Evolutionary conservation across 2,797 vertebrate species (phyloP).

Genomic region (Pteropus rufus): DNA sequence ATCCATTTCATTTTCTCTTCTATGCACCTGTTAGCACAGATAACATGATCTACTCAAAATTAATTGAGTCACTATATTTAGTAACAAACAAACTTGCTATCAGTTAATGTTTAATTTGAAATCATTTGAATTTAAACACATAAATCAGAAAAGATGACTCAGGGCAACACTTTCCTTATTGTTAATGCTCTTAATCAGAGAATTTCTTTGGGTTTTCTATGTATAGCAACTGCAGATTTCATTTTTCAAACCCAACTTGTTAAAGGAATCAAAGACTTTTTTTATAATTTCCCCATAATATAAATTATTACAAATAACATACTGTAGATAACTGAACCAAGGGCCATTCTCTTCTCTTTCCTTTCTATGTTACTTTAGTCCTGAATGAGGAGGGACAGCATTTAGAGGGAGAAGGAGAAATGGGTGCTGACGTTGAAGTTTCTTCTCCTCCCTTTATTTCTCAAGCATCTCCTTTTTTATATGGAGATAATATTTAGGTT

Average conservation of each 20-base stretch:
- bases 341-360: neutral
- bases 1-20: slow-evolving; percentile 20
- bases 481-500: neutral
- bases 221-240: slow-evolving; percentile 57
- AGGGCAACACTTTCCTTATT: neutral
- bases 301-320: slow-evolving; percentile 48
- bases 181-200: slow-evolving; percentile 58
- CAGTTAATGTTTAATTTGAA: slow-evolving; percentile 65
- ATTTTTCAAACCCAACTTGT: slow-evolving; percentile 49
- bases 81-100: slow-evolving; percentile 62
- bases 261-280: slow-evolving; percentile 42
- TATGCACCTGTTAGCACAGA: slow-evolving; percentile 58
- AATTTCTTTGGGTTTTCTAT: slow-evolving; percentile 61
- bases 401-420: neutral
- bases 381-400: neutral
- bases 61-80: slow-evolving; percentile 51
- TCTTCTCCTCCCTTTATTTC: neutral
- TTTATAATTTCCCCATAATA: neutral
- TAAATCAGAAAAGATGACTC: slow-evolving; percentile 68
- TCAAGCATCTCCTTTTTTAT: neutral
- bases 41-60: slow-evolving; percentile 53
- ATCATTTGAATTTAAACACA: slow-evolving; percentile 72
- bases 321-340: neutral
- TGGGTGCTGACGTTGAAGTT: neutral
- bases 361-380: neutral